These are phyloP conservation scores for Ammodytes dubius DNA, from an alignment of 2,113 vertebrate genomes.

Conservation along the genomic window DNA sequence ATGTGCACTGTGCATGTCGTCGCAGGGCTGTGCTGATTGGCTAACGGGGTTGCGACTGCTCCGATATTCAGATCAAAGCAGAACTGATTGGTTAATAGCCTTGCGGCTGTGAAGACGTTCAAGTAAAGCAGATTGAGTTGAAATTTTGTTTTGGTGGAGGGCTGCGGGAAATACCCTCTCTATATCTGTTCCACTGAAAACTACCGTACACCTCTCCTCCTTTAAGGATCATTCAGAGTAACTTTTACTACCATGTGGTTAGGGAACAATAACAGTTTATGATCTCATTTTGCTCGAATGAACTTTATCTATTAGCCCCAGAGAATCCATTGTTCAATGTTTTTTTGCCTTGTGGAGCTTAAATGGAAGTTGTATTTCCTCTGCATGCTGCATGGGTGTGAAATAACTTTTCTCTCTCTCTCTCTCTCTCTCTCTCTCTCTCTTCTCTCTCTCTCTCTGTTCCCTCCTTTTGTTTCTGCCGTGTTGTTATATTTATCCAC, in stretches of 20 bases:
- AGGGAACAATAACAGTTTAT: conserved; percentile 51
- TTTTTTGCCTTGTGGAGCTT: conserved; percentile 58
- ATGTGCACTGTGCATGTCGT: conserved; percentile 65
- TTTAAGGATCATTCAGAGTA: conserved; percentile 10
- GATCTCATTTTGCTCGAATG: conserved; percentile 41
- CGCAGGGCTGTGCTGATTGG: conserved; percentile 65
- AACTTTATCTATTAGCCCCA: conserved; percentile 35
- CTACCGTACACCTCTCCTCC: not conserved
- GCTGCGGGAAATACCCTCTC: conserved; percentile 67
- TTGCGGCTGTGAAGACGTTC: conserved; percentile 25
- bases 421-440: conserved; percentile 43
- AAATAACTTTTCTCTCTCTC: conserved; percentile 72
- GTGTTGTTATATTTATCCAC: conserved; percentile 69
- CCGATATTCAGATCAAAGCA: conserved; percentile 47
- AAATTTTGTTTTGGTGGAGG: conserved; percentile 3
- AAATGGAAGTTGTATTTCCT: conserved; percentile 75
- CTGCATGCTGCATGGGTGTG: conserved; percentile 86
- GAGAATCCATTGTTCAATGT: conserved; percentile 15
- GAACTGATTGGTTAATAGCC: conserved; percentile 38
- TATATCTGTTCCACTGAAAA: conserved; percentile 57
- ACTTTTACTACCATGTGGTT: conserved; percentile 20
- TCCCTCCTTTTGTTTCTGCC: conserved; percentile 50
- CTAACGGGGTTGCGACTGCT: conserved; percentile 51
- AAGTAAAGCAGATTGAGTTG: conserved; percentile 45
- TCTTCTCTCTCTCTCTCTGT: conserved; percentile 39